Conservation (phyloP, 2,888 invertebrate species). For the Mactromeris polynyma region DNA sequence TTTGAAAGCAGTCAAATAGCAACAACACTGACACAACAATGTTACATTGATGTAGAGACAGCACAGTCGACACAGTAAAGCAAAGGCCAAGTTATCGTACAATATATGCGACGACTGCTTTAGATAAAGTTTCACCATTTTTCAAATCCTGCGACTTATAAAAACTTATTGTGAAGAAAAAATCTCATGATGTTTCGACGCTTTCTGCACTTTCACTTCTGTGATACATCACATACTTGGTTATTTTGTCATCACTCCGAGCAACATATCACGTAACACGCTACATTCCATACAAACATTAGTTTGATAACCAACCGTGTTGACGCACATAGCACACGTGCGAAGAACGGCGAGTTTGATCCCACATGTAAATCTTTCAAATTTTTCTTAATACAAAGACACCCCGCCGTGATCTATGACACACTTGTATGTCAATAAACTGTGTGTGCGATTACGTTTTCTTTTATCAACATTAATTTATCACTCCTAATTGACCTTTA, state of each 20-base stretch:
- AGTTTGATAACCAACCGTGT: not conserved
- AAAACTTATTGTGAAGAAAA: not conserved
- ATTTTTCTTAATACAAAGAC: constrained; percentile 7
- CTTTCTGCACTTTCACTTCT: not conserved
- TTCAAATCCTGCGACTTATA: not conserved
- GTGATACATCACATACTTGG: not conserved
- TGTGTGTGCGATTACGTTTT: constrained; percentile 14
- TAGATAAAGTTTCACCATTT: too few species aligned
- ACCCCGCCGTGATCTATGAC: constrained; percentile 32
- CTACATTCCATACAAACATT: constrained; percentile 20
- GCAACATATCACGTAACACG: not conserved
- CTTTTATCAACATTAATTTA: constrained; percentile 46
- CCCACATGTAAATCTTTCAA: constrained; percentile 26
- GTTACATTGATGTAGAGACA: too few species aligned
- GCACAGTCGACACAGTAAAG: too few species aligned
- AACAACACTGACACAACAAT: too few species aligned
- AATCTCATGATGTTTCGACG: not conserved
- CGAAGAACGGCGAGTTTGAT: constrained; percentile 8
- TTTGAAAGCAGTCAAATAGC: too few species aligned
- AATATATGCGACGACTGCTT: too few species aligned
- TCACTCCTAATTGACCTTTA: constrained; percentile 43
- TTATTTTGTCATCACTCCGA: not conserved
- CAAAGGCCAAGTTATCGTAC: too few species aligned
- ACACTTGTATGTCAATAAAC: not conserved
- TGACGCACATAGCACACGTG: constrained; percentile 15